phyloP scores from a whole-genome alignment of 2,888 invertebrate genomes.

The Eucera pruinosa region DNA sequence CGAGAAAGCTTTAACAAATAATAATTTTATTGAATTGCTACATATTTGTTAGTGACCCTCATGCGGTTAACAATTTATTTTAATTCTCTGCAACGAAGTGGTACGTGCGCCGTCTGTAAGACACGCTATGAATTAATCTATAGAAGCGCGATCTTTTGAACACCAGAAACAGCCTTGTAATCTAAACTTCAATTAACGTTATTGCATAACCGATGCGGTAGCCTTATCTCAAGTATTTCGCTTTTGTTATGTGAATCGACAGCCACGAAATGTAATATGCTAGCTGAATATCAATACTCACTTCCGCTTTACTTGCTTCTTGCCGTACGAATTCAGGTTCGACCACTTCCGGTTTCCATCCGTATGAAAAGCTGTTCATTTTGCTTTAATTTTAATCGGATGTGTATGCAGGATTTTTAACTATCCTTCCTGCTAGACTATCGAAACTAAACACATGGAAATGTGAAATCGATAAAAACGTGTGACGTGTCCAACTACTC shows the following conservation, averaged over 20 bases:
- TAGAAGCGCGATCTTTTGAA: constrained; percentile 40
- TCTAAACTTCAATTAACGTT: constrained; percentile 22
- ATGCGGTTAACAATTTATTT: too few relatives aligned
- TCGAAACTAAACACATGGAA: background rate
- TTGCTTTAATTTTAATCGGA: constrained; percentile 23
- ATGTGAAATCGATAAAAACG: background rate
- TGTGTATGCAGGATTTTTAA: constrained; percentile 31
- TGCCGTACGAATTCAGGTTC: constrained; percentile 77
- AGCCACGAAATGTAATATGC: constrained; percentile 6
- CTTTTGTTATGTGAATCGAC: background rate
- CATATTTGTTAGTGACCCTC: too few relatives aligned
- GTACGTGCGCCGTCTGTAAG: constrained; percentile 34
- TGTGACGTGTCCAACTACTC: background rate
- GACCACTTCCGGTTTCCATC: constrained; percentile 75
- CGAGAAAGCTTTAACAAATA: too few relatives aligned
- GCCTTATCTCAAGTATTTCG: background rate
- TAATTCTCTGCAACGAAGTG: too few relatives aligned
- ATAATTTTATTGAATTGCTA: too few relatives aligned
- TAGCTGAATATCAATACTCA: constrained; percentile 73
- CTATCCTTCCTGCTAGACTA: constrained; percentile 8
- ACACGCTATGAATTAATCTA: background rate
- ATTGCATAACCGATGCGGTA: constrained; percentile 6
- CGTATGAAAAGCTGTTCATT: constrained; percentile 68
- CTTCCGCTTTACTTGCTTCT: constrained; percentile 70
- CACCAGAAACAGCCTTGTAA: constrained; percentile 28